Conservation (phyloP, 1,140 invertebrate genomes). For the Plodia interpunctella region DNA sequence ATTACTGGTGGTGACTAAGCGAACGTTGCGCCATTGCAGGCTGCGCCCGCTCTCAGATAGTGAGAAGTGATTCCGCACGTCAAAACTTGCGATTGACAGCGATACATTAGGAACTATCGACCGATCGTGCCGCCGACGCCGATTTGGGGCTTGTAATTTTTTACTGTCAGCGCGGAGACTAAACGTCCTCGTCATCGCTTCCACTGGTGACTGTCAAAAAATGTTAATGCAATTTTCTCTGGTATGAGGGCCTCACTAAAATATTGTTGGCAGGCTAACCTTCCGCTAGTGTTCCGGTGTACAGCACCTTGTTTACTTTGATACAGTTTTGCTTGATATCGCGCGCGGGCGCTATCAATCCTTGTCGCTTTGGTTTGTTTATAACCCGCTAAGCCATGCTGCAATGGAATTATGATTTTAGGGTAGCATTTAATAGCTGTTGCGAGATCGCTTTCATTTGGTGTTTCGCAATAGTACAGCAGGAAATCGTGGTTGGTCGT, state of each 20-base stretch:
- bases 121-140: conserved; percentile 43
- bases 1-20: conserved; percentile 56
- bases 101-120: conserved; percentile 70
- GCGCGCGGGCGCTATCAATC: conserved; percentile 30
- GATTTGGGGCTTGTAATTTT: conserved; percentile 59
- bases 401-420: conserved; percentile 34
- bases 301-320: conserved; percentile 26
- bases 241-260: conserved; percentile 32
- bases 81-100: conserved; percentile 68
- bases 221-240: conserved; percentile 52
- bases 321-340: conserved; percentile 30
- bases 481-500: conserved; percentile 33
- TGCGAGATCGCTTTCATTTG: conserved; percentile 22
- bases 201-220: conserved; percentile 63
- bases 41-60: conserved; percentile 35
- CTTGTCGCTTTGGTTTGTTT: conserved; percentile 32
- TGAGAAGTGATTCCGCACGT: conserved; percentile 60
- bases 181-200: conserved; percentile 60
- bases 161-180: conserved; percentile 61
- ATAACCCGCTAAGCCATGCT: conserved; percentile 32
- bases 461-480: conserved; percentile 28
- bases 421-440: conserved; percentile 24
- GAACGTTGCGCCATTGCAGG: conserved; percentile 33
- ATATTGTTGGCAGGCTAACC: conserved; percentile 36
- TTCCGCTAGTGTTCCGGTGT: conserved; percentile 23